Conservation (phyloP, 1,140 invertebrate species). For the Argopecten irradians region DNA sequence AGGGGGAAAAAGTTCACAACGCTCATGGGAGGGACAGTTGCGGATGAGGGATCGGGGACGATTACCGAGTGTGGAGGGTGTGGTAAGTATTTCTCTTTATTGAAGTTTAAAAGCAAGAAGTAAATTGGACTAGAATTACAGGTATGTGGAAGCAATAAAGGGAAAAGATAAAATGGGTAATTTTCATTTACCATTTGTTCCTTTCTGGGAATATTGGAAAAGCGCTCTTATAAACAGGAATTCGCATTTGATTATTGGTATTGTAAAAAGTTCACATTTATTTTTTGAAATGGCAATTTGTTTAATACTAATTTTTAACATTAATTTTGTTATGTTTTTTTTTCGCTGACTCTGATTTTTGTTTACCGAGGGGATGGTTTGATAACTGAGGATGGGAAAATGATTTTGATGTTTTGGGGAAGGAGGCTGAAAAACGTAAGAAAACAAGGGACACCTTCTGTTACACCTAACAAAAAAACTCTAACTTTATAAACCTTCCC, state of each 20-base stretch:
- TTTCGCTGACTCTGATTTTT: conserved; percentile 54
- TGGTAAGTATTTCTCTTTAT: not conserved
- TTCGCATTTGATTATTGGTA: not conserved
- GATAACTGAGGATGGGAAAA: conserved; percentile 59
- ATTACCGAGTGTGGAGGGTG: conserved; percentile 56
- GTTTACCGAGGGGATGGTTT: conserved; percentile 53
- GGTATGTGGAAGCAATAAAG: not conserved
- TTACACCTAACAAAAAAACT: conserved; percentile 35
- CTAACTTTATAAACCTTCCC: not conserved
- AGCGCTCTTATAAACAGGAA: too few species aligned
- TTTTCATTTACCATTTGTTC: not conserved
- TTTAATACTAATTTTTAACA: too few species aligned
- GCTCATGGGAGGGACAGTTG: conserved; percentile 57
- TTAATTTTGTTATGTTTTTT: not conserved
- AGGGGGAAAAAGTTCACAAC: conserved; percentile 80
- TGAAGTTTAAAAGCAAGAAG: not conserved
- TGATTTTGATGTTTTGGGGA: too few species aligned
- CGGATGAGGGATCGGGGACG: conserved; percentile 48
- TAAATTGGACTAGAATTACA: too few species aligned
- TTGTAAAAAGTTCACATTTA: not conserved
- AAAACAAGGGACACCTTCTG: conserved; percentile 41
- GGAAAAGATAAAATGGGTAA: not conserved
- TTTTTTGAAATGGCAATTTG: not conserved
- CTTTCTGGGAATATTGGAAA: not conserved
- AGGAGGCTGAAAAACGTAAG: conserved; percentile 33